These are phyloP conservation scores for Luehdorfia chinensis DNA, from an alignment of 1,140 invertebrate species.

Conservation along the genomic window DNA sequence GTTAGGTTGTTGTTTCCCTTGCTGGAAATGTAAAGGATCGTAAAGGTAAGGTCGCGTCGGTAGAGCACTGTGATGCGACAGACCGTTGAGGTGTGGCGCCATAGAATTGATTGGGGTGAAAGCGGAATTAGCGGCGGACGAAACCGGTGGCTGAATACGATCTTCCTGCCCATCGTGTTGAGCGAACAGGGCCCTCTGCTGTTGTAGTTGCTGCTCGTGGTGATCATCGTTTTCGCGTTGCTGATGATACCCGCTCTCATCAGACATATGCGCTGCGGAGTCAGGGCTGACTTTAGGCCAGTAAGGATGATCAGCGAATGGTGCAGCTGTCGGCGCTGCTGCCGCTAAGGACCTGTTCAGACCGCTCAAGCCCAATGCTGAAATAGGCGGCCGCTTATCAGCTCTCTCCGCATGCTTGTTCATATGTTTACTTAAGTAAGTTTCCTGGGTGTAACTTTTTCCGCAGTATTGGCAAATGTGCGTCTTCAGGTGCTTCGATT, in stretches of 20 bases:
- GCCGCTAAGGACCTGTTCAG: conserved; percentile 75
- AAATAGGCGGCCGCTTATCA: conserved; percentile 91
- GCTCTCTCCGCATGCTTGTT: conserved; percentile 97
- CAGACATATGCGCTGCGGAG: conserved; percentile 82
- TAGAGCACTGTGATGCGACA: conserved; percentile 85
- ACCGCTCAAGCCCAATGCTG: conserved; percentile 79
- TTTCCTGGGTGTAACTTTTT: conserved; percentile 99
- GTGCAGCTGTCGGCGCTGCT: conserved; percentile 69
- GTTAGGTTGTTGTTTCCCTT: conserved; percentile 81
- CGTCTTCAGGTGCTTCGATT: conserved; percentile 99
- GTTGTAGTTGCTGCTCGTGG: conserved; percentile 81
- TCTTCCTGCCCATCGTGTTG: conserved; percentile 82
- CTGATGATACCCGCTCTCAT: conserved; percentile 79
- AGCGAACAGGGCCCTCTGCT: conserved; percentile 78
- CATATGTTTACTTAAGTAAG: conserved; percentile 99
- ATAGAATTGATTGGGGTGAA: conserved; percentile 93
- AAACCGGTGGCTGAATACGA: conserved; percentile 69
- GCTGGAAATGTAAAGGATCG: conserved; percentile 92
- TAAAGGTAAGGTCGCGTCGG: conserved; percentile 92
- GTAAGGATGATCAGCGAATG: conserved; percentile 83
- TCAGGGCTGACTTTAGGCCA: conserved; percentile 89
- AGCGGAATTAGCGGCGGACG: conserved; percentile 86
- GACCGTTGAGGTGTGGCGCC: conserved; percentile 84
- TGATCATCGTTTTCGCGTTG: conserved; percentile 79
- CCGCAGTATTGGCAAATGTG: conserved; percentile 99